Conservation (phyloP, 1,140 invertebrate genomes). For the Macrobrachium rosenbergii region DNA sequence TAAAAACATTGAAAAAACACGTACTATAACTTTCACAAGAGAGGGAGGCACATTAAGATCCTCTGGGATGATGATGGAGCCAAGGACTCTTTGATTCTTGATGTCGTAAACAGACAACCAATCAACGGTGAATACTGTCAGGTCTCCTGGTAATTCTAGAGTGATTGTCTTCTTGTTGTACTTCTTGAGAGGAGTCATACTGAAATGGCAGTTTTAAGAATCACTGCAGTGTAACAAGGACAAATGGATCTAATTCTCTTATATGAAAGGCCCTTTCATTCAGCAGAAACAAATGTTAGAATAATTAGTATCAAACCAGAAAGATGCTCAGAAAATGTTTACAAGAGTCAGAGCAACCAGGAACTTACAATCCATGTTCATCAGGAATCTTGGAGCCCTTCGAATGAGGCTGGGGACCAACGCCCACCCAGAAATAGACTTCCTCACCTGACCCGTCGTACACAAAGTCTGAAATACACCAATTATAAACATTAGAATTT, state of each 20-base stretch:
- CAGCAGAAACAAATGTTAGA: too few species aligned
- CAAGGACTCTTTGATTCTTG: constrained; percentile 80
- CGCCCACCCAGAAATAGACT: constrained; percentile 90
- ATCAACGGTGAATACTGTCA: constrained; percentile 86
- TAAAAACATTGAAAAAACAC: constrained; percentile 43
- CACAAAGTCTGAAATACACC: constrained; percentile 75
- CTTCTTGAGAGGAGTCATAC: constrained; percentile 79
- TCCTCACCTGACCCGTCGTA: constrained; percentile 81
- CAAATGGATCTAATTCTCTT: too few species aligned
- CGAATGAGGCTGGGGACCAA: constrained; percentile 85
- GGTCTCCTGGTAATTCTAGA: constrained; percentile 84
- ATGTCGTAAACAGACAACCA: constrained; percentile 89
- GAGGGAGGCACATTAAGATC: constrained; percentile 89
- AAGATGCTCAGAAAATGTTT: too few species aligned
- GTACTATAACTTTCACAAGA: constrained; percentile 76
- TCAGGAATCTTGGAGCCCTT: constrained; percentile 88
- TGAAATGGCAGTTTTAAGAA: constrained; percentile 69
- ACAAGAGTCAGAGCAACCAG: too few species aligned
- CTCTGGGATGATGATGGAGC: constrained; percentile 84
- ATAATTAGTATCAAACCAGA: too few species aligned
- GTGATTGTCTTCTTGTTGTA: constrained; percentile 84
- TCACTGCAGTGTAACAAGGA: not conserved
- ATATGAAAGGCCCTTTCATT: too few species aligned
- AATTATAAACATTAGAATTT: not conserved
- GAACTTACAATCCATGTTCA: constrained; percentile 91